Conservation (phyloP, 2,797 vertebrate genomes). For the Apogon talboti region DNA sequence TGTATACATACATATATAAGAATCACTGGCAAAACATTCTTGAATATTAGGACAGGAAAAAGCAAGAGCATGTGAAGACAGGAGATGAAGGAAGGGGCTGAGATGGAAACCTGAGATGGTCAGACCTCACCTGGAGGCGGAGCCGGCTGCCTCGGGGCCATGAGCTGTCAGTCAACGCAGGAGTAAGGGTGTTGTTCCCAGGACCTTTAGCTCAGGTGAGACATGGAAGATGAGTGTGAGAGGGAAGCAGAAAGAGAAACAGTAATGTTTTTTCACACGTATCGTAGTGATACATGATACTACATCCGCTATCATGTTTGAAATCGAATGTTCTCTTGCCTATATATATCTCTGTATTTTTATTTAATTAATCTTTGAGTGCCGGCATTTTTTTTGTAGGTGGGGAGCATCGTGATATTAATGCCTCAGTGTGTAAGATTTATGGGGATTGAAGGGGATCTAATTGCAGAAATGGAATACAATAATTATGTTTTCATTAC, state of each 20-base stretch:
- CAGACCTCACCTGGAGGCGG: slow-evolving; percentile 77
- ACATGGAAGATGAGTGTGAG: slow-evolving; percentile 41
- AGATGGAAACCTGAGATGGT: slow-evolving; percentile 61
- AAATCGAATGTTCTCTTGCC: slow-evolving; percentile 16
- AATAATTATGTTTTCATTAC: too few relatives aligned
- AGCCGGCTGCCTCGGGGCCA: slow-evolving; percentile 67
- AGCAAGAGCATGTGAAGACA: slow-evolving; percentile 35
- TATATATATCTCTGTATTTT: slow-evolving; percentile 3
- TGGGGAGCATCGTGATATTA: not conserved
- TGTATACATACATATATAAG: not conserved
- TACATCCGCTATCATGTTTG: slow-evolving; percentile 29
- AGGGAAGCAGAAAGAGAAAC: slow-evolving; percentile 35
- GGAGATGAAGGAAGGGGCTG: slow-evolving; percentile 51
- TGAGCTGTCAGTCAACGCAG: slow-evolving; percentile 72
- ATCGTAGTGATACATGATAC: slow-evolving; percentile 33
- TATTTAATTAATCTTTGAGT: not conserved
- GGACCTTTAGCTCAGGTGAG: slow-evolving; percentile 78
- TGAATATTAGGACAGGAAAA: not conserved
- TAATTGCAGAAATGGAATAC: too few relatives aligned
- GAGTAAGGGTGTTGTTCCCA: slow-evolving; percentile 72
- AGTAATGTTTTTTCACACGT: slow-evolving; percentile 46
- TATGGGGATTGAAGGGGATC: too few relatives aligned
- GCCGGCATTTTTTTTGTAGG: not conserved
- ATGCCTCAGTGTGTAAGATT: too few relatives aligned
- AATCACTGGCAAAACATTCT: not conserved